phyloP scores from a whole-genome alignment of 2,113 vertebrate species.

The Charadrius vociferus region DNA sequence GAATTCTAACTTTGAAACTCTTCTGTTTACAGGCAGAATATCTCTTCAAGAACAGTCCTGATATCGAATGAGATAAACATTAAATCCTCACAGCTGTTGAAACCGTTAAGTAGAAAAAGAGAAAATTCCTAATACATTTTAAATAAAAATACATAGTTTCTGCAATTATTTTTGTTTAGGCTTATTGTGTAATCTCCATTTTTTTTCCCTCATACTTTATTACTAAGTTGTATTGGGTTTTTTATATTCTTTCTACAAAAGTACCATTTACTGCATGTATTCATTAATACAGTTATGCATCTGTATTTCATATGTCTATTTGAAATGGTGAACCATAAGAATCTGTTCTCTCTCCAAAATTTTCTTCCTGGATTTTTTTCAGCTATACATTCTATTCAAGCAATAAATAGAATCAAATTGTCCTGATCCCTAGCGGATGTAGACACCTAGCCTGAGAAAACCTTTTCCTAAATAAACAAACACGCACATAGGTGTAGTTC shows the following conservation, averaged over 20 bases:
- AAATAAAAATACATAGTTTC: background rate
- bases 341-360: background rate
- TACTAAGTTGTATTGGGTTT: background rate
- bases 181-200: background rate
- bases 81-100: background rate
- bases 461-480: background rate
- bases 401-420: background rate
- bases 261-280: background rate
- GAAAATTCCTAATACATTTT: background rate
- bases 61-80: slow-evolving; percentile 31
- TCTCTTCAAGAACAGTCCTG: slow-evolving; percentile 81
- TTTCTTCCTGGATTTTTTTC: background rate
- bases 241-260: background rate
- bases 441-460: background rate
- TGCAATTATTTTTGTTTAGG: background rate
- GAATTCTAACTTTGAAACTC: background rate
- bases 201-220: background rate
- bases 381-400: background rate
- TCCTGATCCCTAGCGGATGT: background rate
- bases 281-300: background rate
- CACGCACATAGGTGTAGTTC: background rate
- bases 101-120: background rate
- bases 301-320: background rate
- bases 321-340: background rate
- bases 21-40: slow-evolving; percentile 80